phyloP scores from a whole-genome alignment of 23 tunicate genomes.

The Halocynthia roretzi region DNA sequence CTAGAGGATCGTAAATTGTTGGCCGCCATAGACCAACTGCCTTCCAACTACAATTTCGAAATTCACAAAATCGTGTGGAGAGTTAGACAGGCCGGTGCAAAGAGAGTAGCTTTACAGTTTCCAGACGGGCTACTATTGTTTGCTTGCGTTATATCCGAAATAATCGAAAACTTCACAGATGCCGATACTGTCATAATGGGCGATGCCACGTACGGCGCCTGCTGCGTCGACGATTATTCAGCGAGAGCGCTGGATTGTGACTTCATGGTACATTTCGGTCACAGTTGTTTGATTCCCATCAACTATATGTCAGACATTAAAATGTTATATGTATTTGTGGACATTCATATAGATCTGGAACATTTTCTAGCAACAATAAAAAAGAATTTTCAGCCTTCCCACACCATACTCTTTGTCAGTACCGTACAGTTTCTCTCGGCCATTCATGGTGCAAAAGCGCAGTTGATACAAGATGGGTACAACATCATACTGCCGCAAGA shows the following conservation, averaged over 20 bases:
- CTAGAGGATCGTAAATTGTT: conserved; percentile 48
- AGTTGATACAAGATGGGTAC: conserved; percentile 39
- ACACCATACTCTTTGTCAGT: conserved; percentile 57
- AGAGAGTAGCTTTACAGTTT: conserved; percentile 90
- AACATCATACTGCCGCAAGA: conserved; percentile 62
- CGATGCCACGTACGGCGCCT: conserved; percentile 97
- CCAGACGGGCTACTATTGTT: conserved; percentile 94
- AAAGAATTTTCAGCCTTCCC: conserved; percentile 48
- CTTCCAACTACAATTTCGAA: conserved; percentile 92
- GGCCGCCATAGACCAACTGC: conserved; percentile 65
- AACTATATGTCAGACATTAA: conserved; percentile 94
- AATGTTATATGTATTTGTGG: conserved; percentile 93
- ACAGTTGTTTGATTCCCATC: conserved; percentile 88
- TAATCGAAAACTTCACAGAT: conserved; percentile 85
- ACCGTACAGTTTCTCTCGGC: conserved; percentile 90
- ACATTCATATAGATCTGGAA: conserved; percentile 77
- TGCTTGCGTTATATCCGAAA: conserved; percentile 85
- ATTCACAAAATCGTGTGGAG: conserved; percentile 90
- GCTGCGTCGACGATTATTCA: conserved; percentile 92
- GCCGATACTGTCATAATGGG: conserved; percentile 95
- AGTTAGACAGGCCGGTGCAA: conserved; percentile 56
- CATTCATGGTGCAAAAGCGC: conserved; percentile 54
- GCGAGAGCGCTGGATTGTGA: conserved; percentile 87
- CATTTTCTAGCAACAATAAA: conserved; percentile 78
- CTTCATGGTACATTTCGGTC: conserved; percentile 95